phyloP scores from a whole-genome alignment of 2,797 vertebrate genomes.

The Botia almorhae region DNA sequence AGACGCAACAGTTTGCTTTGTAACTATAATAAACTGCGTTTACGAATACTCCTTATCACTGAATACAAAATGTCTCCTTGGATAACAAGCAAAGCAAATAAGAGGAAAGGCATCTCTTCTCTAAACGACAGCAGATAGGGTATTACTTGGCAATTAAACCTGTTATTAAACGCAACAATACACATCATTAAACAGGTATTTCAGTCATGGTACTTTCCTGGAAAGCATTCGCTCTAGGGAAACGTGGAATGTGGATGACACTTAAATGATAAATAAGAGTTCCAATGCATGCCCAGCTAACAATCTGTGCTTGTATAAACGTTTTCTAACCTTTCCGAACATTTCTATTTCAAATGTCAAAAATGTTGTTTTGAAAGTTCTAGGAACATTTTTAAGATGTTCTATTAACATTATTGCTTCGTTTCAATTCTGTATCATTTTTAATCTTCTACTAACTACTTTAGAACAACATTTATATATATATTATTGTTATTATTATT shows the following conservation, averaged over 20 bases:
- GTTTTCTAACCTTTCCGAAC: no score
- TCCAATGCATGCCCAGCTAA: not conserved
- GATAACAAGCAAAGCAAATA: constrained; percentile 7
- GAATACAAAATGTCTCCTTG: constrained; percentile 17
- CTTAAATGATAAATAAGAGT: not conserved
- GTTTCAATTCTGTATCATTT: no score
- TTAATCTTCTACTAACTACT: no score
- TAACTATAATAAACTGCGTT: not conserved
- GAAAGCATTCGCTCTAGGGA: constrained; percentile 1
- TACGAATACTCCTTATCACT: not conserved
- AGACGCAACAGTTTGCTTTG: not conserved
- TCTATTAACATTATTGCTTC: no score
- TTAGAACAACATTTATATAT: no score
- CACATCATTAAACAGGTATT: constrained; percentile 35
- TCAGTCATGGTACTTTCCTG: not conserved
- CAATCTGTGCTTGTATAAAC: no score
- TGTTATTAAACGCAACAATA: not conserved
- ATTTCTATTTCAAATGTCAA: no score
- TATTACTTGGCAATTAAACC: constrained; percentile 10
- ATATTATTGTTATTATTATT: no score
- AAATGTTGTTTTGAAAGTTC: no score
- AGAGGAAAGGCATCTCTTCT: not conserved
- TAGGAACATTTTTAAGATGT: no score
- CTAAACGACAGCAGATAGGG: constrained; percentile 23
- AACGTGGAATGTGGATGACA: not conserved